Conservation (phyloP, 2,113 vertebrate species). For the Peromyscus californicus region DNA sequence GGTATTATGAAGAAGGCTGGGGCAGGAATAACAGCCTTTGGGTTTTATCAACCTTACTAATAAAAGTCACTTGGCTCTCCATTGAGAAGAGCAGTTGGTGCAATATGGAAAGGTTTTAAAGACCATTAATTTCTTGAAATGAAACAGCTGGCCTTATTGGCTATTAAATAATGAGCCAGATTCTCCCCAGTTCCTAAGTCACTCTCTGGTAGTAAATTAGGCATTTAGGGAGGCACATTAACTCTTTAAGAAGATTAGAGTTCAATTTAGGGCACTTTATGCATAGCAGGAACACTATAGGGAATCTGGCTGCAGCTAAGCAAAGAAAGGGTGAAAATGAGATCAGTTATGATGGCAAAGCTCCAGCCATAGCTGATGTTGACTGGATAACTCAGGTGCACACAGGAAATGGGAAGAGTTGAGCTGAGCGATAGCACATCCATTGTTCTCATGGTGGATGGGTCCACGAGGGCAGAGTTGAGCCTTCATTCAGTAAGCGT, state of each 20-base stretch:
- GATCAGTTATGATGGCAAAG: background rate
- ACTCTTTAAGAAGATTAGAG: conserved; percentile 82
- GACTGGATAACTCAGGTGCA: background rate
- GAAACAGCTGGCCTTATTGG: conserved; percentile 87
- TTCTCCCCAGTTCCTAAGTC: conserved; percentile 82
- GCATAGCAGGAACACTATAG: conserved; percentile 40
- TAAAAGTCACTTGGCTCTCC: conserved; percentile 86
- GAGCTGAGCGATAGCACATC: background rate
- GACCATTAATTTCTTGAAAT: conserved; percentile 89
- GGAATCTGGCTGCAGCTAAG: conserved; percentile 32
- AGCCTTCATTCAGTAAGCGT: background rate
- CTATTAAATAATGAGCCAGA: conserved; percentile 86
- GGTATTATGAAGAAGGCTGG: conserved; percentile 76
- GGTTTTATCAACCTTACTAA: conserved; percentile 86
- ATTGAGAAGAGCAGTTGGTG: conserved; percentile 84
- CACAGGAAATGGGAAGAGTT: background rate
- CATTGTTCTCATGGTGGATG: background rate
- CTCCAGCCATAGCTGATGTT: background rate
- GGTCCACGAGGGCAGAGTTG: background rate
- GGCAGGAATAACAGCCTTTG: conserved; percentile 74
- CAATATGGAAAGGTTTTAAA: conserved; percentile 89
- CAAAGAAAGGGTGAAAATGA: background rate
- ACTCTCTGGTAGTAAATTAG: conserved; percentile 83
- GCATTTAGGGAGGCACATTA: conserved; percentile 80
- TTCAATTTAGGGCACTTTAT: conserved; percentile 65